Percentiles rank a stretch among this genome's conserved stretches.
Evolutionary conservation across 2,888 invertebrate species (phyloP).

Genomic region (Machimus rusticus): DNA sequence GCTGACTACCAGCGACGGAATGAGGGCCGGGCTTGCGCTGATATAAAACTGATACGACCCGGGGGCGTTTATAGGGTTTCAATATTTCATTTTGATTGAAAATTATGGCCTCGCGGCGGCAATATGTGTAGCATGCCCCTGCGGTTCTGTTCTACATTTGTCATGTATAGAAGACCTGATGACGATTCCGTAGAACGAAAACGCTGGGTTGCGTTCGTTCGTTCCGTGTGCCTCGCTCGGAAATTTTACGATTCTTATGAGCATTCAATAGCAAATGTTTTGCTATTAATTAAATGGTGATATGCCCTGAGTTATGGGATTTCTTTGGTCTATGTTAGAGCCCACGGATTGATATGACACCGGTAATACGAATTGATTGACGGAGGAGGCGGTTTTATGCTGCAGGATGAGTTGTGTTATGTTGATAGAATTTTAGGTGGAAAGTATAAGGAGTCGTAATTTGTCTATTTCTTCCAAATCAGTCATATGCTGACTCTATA

Average conservation of each 20-base stretch:
- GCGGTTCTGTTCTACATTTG: conserved; percentile 1
- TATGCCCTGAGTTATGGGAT: conserved; percentile 7
- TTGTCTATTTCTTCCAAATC: background rate
- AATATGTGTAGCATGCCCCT: conserved; percentile 37
- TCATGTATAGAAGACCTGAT: conserved; percentile 5
- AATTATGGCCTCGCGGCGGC: conserved; percentile 50
- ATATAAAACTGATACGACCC: conserved; percentile 18
- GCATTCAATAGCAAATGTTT: conserved; percentile 27
- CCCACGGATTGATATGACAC: background rate
- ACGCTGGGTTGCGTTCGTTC: background rate
- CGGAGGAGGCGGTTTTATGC: background rate
- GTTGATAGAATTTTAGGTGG: background rate
- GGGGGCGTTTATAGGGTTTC: conserved; percentile 28
- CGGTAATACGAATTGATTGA: background rate
- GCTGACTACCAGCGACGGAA: background rate
- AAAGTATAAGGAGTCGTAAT: background rate
- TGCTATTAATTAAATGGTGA: conserved; percentile 30
- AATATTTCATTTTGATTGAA: conserved; percentile 49
- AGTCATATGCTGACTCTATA: background rate
- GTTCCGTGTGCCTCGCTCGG: background rate
- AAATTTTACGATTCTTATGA: conserved; percentile 4
- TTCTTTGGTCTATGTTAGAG: background rate
- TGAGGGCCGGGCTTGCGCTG: background rate
- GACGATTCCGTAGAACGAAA: background rate
- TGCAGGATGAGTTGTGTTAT: background rate